These are phyloP conservation scores for Clarias pachynema DNA, from an alignment of 2,797 vertebrate genomes.

Conservation along the genomic window DNA sequence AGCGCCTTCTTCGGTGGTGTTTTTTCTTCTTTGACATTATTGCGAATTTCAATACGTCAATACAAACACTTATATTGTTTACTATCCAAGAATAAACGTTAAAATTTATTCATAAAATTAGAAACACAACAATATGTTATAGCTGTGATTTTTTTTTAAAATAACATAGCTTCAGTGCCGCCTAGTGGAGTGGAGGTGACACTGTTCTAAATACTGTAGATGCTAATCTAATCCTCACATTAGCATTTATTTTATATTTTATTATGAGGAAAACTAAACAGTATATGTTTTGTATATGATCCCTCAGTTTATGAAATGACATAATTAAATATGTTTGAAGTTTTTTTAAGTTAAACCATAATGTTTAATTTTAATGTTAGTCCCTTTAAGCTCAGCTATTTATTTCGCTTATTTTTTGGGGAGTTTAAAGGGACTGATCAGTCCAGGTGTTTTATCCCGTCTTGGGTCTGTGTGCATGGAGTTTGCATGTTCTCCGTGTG, in stretches of 20 bases:
- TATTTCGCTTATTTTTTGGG: too few species aligned
- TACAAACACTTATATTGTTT: neutral
- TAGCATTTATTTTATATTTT: neutral
- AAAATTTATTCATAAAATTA: neutral
- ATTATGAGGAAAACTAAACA: neutral
- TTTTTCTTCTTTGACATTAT: neutral
- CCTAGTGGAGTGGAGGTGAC: neutral
- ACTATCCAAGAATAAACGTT: neutral
- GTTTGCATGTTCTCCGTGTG: too few species aligned
- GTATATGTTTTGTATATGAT: neutral
- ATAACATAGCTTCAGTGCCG: neutral
- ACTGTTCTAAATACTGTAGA: too few species aligned
- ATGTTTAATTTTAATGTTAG: neutral
- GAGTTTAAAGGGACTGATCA: too few species aligned
- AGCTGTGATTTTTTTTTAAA: neutral
- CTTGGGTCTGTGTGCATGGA: too few species aligned
- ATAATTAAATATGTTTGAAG: neutral
- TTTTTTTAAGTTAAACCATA: neutral
- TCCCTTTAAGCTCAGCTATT: too few species aligned
- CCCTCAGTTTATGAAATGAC: neutral
- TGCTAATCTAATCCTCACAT: neutral
- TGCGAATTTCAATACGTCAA: neutral
- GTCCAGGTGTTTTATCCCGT: too few species aligned
- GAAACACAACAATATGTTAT: neutral
- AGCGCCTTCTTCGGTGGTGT: conserved; percentile 12